Evolutionary conservation across 2,797 vertebrate species (phyloP), one percentile per base, ranked within the genome.

Genomic region (Molossus alvarezi): DNA sequence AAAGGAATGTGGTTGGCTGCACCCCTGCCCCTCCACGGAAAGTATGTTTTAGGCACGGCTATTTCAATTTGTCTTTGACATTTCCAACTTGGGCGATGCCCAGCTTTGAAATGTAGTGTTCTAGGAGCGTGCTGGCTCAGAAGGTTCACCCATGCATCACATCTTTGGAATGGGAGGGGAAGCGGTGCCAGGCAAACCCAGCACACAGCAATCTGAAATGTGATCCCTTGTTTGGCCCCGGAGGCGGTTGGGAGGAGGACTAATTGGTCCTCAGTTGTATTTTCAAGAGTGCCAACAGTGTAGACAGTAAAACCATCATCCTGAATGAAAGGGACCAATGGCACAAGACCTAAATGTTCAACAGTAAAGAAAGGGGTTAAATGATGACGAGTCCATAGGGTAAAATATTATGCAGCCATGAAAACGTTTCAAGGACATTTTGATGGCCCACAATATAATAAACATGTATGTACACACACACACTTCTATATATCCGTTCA

Each of bases 341-440:
- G 60, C 33, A 60, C 4, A 20, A 1, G 23, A 62, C 23, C 25
- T 25, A 80, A 33, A 73, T 37, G 23, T 25, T 58, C 48, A 53
- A 55, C 21, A 48, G 51, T 4, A 80, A 45, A 86, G 57, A 94
- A 81, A 37, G 64, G 21, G 9, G 18, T 27, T 72, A 60, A 71
- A 79, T 9, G n/a, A 53, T 23, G 12, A 53, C 8, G 21, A 33
- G 55, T 21, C 23, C 48, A 67, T 13, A 67, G 76, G 41, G 79
- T 23, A 73, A 92, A 94, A 60, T 69, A 80, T 14, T 33, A 67
- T 2, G 11, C 67, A 90, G 67, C 33, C 77, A 76, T 76, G 29
- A 67, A 71, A 80, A 85, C 18, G 23, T 87, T 82, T 82, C 73
- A 86, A 75, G 89, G 67, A 71, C 48, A 64, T 64, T 57, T 23